Conservation (phyloP, 2,113 vertebrate genomes). For the Psophia crepitans region DNA sequence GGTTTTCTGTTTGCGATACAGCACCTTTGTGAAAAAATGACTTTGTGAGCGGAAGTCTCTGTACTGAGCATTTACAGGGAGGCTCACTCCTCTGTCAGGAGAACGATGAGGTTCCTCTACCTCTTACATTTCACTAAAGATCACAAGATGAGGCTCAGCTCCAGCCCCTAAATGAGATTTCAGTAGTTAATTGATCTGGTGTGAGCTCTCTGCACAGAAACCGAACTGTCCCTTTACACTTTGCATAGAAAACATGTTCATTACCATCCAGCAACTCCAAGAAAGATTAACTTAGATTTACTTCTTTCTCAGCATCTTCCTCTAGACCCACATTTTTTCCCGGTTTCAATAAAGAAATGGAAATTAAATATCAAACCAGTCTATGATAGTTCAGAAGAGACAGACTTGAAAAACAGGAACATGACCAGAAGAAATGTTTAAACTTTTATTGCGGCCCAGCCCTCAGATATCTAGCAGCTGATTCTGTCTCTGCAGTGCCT, state of each 20-base stretch:
- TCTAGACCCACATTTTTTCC: background rate
- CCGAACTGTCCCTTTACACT: background rate
- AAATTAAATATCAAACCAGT: slow-evolving; percentile 13
- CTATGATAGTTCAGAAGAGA: slow-evolving; percentile 16
- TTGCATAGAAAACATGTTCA: background rate
- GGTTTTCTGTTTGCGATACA: background rate
- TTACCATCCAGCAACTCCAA: background rate
- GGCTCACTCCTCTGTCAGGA: background rate
- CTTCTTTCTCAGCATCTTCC: background rate
- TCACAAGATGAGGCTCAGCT: background rate
- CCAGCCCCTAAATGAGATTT: background rate
- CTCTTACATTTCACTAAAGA: background rate
- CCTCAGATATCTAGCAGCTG: background rate
- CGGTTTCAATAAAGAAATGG: background rate
- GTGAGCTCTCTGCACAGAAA: background rate
- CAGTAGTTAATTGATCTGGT: background rate
- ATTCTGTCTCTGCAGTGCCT: background rate
- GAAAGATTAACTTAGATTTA: background rate
- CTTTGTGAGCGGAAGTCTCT: background rate
- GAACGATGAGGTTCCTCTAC: background rate
- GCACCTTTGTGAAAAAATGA: background rate
- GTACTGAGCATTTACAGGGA: background rate
- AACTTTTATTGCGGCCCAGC: background rate
- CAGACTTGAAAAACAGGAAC: slow-evolving; percentile 10
- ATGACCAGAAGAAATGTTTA: background rate